A percentile compares a stretch with the other conserved stretches of the same genome.
phyloP scores from a whole-genome alignment of 2,113 vertebrate genomes.

The Leptobrachium leishanense region DNA sequence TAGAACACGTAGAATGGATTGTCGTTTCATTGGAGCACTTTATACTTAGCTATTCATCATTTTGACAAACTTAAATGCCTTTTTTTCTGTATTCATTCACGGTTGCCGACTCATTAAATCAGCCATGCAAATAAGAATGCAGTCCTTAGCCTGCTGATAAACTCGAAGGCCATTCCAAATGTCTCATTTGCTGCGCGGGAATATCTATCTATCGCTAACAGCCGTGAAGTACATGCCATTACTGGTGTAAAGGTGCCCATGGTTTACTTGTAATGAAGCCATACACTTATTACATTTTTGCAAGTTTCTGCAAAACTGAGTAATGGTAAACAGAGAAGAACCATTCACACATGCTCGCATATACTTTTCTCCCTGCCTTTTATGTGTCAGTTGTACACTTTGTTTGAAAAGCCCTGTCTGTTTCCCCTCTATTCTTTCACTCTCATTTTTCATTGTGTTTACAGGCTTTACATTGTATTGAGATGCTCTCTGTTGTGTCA shows the following conservation, averaged over 20 bases:
- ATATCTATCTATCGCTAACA: background rate
- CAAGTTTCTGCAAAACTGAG: background rate
- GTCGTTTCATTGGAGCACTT: background rate
- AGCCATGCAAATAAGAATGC: conserved; percentile 2
- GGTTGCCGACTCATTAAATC: background rate
- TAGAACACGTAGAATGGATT: conserved; percentile 18
- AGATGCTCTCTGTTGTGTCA: no score
- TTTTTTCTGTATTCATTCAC: background rate
- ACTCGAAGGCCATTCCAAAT: background rate
- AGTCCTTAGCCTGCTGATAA: background rate
- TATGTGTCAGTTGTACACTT: no score
- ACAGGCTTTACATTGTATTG: no score
- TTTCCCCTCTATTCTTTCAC: no score
- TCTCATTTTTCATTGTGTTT: no score
- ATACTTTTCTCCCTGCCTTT: no score
- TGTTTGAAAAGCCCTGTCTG: no score
- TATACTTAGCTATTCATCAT: background rate
- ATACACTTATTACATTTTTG: background rate
- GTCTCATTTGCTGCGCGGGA: background rate
- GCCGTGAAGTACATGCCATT: background rate
- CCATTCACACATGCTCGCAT: no score
- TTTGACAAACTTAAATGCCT: background rate
- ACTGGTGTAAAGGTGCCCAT: background rate
- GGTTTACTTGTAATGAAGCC: background rate
- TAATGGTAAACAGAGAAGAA: background rate